Percentiles rank a stretch among this genome's conserved stretches.
phyloP scores from a whole-genome alignment of 1,140 invertebrate species.

The Drosophila sechellia region DNA sequence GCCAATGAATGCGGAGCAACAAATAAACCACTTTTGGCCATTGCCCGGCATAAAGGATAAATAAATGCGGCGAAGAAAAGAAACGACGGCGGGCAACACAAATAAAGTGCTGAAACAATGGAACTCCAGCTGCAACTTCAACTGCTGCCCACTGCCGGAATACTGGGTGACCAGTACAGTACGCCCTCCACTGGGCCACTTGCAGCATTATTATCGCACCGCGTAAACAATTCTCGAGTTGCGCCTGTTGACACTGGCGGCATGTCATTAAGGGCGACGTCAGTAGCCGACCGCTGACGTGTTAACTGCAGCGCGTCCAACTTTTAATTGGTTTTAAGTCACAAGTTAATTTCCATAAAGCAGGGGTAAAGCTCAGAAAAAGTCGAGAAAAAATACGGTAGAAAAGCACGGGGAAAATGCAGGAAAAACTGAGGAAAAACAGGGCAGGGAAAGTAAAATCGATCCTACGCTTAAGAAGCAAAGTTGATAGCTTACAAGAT shows the following conservation, averaged over 20 bases:
- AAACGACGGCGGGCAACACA: neutral
- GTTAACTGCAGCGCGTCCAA: conserved; percentile 77
- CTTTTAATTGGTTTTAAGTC: conserved; percentile 80
- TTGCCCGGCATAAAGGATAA: conserved; percentile 49
- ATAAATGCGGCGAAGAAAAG: conserved; percentile 37
- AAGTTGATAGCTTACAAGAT: too few species aligned
- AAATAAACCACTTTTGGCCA: conserved; percentile 66
- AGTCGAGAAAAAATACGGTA: neutral
- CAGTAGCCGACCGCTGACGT: conserved; percentile 66
- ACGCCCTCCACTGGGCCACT: neutral
- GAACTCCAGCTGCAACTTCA: conserved; percentile 58
- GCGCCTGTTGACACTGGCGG: conserved; percentile 69
- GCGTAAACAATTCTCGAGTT: conserved; percentile 60
- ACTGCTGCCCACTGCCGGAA: conserved; percentile 20
- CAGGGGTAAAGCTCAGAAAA: conserved; percentile 7
- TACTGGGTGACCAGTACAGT: neutral
- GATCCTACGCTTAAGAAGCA: too few species aligned
- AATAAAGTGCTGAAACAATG: conserved; percentile 28
- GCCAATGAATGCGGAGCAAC: conserved; percentile 49
- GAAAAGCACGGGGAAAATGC: neutral
- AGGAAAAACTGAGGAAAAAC: too few species aligned
- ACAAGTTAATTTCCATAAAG: conserved; percentile 71
- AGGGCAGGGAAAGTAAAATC: neutral
- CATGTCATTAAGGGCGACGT: conserved; percentile 68
- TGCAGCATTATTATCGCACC: conserved; percentile 60